Percentiles rank a stretch among this genome's conserved stretches.
Conservation (phyloP, 2,797 vertebrate species). For the Sebastes itinus region DNA sequence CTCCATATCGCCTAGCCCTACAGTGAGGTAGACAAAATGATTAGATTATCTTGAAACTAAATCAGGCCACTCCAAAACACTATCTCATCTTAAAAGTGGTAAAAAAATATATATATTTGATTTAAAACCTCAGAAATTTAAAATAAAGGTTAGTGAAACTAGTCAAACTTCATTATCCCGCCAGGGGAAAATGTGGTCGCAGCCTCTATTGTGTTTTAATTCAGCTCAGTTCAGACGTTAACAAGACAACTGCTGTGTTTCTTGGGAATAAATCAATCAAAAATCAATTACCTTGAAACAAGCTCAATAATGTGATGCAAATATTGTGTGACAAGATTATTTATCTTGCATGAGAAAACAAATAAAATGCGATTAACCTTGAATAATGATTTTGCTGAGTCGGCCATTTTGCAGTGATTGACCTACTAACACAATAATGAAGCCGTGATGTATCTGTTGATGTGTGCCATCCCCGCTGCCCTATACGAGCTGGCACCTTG, state of each 20-base stretch:
- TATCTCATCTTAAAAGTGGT: background rate
- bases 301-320: background rate
- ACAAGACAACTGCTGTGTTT: background rate
- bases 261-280: background rate
- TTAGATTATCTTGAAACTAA: background rate
- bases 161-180: too few species aligned
- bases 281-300: background rate
- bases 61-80: background rate
- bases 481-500: slow-evolving; percentile 29
- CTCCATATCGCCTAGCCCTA: too few species aligned
- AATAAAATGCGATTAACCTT: background rate
- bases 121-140: too few species aligned
- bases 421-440: slow-evolving; percentile 43
- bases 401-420: background rate
- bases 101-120: background rate
- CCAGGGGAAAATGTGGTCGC: too few species aligned
- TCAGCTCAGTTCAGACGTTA: background rate
- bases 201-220: background rate
- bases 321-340: background rate
- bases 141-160: background rate
- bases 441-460: background rate
- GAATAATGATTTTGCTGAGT: background rate
- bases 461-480: slow-evolving; percentile 4
- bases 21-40: too few species aligned
- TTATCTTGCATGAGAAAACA: background rate